Evolutionary conservation across 2,113 vertebrate genomes (phyloP).

Genomic region (Dasyornis broadbenti): DNA sequence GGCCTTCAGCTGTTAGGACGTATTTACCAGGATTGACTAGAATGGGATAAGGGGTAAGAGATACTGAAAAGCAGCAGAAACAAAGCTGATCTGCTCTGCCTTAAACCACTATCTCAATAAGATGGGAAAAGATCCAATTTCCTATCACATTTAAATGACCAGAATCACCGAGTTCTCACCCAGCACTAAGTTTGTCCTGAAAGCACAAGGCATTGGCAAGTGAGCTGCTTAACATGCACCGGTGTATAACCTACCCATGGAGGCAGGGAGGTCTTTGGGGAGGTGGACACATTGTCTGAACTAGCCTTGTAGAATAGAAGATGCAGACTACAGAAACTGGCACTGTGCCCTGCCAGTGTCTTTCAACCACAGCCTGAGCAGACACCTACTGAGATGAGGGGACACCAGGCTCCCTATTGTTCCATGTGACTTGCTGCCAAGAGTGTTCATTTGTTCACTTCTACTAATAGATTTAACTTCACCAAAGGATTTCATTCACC

Average conservation of each 20-base stretch:
- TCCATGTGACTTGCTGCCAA: not conserved
- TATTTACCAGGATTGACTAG: not conserved
- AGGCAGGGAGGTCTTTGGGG: fast-evolving
- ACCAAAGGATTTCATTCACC: not conserved
- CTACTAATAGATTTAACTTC: not conserved
- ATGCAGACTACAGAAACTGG: not conserved
- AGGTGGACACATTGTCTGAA: not conserved
- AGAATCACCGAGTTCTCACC: not conserved
- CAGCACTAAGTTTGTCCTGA: not conserved
- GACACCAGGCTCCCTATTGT: not conserved
- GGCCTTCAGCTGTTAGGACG: not conserved
- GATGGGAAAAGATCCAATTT: not conserved
- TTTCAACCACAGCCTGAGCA: not conserved
- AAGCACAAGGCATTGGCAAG: not conserved
- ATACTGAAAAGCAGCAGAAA: not conserved
- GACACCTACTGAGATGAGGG: not conserved
- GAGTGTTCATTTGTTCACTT: not conserved
- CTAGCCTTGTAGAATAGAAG: not conserved
- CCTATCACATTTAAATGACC: not conserved
- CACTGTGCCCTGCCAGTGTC: not conserved
- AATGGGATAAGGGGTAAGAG: not conserved
- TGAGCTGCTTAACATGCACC: not conserved
- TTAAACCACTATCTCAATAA: not conserved
- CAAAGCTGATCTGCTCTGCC: not conserved
- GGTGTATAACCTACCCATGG: not conserved